Base-by-base conservation (phyloP, 2,888 invertebrate genomes). In the Epinotia nisella region DNA sequence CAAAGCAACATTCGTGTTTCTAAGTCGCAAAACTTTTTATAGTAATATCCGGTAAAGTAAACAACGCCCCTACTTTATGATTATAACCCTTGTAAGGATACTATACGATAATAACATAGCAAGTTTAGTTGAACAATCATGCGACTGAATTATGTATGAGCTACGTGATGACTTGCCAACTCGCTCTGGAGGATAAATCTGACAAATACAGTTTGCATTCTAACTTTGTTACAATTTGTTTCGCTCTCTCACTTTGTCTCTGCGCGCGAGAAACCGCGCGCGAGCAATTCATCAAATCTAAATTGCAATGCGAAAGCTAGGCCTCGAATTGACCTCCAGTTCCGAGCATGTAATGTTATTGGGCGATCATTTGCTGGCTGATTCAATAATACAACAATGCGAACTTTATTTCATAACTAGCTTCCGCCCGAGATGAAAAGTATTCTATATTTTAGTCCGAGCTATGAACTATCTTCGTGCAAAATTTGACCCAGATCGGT, bases 91-190 rank as follows among this genome's bases (percentile, higher is more conserved):
- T 53, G 29, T 71, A 66, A n/a, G n/a, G n/a, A n/a, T 62, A 53
- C 61, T n/a, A 49, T 7, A 41, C 53, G 17, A 24, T 55, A 71
- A 71, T 71, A 71, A 60, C 61, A 55, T 66, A 41, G 49, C 51
- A 61, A 71, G 41, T 71, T 71, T 61, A 59, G 62, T 64, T 35
- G 60, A 71, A 71, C 71, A 71, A 71, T 71, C 71, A 66, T 66
- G 45, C 29, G 60, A 29, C 29, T 71, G 71, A 71, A 71, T 71
- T 60, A 71, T 71, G 53, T 45, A 71, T 71, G 71, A 71, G 71
- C 5, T 49, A 24, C 62, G 65, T 41, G 70, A 70, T 70, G 70
- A 70, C 70, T 64, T 61, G 60, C n/a, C 66, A 70, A 70, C 62
- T 64, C 17, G 15, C 17, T 21, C 24, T 39, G 49, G n/a, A 35